phyloP scores from a whole-genome alignment of 2,888 invertebrate species.

The Sipunculus nudus region DNA sequence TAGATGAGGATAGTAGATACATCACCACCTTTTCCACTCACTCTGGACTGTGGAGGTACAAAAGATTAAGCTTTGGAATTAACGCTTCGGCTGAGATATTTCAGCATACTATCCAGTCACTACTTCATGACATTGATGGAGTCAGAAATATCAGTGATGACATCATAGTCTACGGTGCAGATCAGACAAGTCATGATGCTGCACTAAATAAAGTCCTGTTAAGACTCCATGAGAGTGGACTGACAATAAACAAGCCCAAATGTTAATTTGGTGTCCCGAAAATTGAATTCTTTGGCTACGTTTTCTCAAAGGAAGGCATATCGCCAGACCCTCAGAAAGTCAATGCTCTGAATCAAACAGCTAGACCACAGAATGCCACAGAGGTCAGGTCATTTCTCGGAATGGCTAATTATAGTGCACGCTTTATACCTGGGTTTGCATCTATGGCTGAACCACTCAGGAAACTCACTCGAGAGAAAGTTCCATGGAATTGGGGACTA shows the following conservation, averaged over 20 bases:
- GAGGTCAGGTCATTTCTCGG: slow-evolving; percentile 42
- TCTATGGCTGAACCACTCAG: slow-evolving; percentile 39
- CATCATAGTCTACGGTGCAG: slow-evolving; percentile 19
- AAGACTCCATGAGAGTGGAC: slow-evolving; percentile 16
- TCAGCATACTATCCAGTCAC: slow-evolving; percentile 16
- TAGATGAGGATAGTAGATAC: slow-evolving; percentile 19
- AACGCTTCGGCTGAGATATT: slow-evolving; percentile 16
- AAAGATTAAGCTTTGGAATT: slow-evolving; percentile 27
- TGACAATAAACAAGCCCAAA: slow-evolving; percentile 26
- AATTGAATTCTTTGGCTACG: slow-evolving; percentile 1
- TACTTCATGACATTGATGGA: slow-evolving; percentile 16
- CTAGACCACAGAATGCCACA: slow-evolving; percentile 31
- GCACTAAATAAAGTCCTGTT: slow-evolving; percentile 14
- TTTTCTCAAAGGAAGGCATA: slow-evolving; percentile 17
- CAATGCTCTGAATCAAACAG: slow-evolving; percentile 31
- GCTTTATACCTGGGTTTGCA: slow-evolving; percentile 42
- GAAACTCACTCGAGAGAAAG: slow-evolving; percentile 32
- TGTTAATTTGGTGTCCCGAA: slow-evolving; percentile 16
- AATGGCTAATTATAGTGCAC: slow-evolving; percentile 39
- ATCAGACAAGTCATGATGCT: slow-evolving; percentile 10
- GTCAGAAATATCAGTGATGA: slow-evolving; percentile 19
- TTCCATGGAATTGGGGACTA: slow-evolving; percentile 33
- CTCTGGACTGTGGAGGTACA: slow-evolving; percentile 27
- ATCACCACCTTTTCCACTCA: slow-evolving; percentile 36
- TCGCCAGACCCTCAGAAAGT: slow-evolving; percentile 37